Percentiles rank a stretch among this genome's conserved stretches.
Evolutionary conservation across 2,888 invertebrate species (phyloP).

Genomic region (Drosophila merina): DNA sequence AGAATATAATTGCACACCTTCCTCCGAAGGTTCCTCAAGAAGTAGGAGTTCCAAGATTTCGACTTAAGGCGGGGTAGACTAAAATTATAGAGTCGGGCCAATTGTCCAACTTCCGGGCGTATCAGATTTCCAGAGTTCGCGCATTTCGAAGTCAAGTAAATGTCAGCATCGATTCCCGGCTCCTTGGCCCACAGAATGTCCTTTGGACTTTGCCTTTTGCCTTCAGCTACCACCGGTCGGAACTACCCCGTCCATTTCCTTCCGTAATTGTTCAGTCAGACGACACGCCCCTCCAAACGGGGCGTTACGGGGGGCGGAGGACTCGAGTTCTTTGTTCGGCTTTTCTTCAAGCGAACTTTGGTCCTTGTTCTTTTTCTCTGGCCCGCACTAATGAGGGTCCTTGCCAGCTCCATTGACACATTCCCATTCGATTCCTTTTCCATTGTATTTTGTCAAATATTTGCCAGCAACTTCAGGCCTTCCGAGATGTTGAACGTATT

Average conservation of each 20-base stretch:
- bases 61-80: neutral
- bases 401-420: constrained; percentile 67
- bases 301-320: constrained; percentile 26
- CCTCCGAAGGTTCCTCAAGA: constrained; percentile 17
- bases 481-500: constrained; percentile 55
- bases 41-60: constrained; percentile 55
- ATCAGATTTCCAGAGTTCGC: constrained; percentile 62
- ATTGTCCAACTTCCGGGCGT: constrained; percentile 74
- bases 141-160: constrained; percentile 66
- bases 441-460: constrained; percentile 69
- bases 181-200: constrained; percentile 18
- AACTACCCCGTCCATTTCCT: constrained; percentile 18
- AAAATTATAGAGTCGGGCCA: constrained; percentile 57
- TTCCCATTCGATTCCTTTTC: constrained; percentile 43
- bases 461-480: constrained; percentile 50
- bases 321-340: constrained; percentile 55
- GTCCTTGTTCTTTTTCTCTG: constrained; percentile 66
- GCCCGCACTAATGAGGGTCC: constrained; percentile 74
- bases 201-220: constrained; percentile 56
- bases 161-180: constrained; percentile 52
- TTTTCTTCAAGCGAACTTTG: constrained; percentile 46
- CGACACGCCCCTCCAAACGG: constrained; percentile 61
- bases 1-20: constrained; percentile 71
- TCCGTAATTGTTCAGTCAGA: constrained; percentile 69
- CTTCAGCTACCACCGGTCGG: constrained; percentile 22